Conservation (phyloP, 1,140 invertebrate species). For the Drosophila equinoxialis region DNA sequence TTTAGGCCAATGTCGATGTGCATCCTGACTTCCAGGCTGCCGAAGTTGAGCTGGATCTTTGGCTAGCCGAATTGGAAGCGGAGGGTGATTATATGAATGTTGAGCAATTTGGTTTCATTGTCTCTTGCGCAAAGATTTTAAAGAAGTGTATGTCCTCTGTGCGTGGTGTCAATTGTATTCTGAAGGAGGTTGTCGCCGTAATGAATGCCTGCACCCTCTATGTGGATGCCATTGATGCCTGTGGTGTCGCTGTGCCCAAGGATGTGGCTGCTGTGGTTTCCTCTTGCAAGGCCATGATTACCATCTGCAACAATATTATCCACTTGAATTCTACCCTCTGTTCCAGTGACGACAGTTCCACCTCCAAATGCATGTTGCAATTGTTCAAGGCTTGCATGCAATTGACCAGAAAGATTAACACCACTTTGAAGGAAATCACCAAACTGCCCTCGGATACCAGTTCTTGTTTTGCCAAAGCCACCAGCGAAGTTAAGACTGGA, state of each 20-base stretch:
- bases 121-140: constrained; percentile 9
- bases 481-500: constrained; percentile 26
- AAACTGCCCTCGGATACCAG: constrained; percentile 44
- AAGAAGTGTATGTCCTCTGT: constrained; percentile 27
- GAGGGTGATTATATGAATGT: constrained; percentile 46
- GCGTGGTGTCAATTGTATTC: constrained; percentile 54
- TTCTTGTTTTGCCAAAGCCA: constrained; percentile 46
- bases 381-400: constrained; percentile 34
- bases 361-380: background rate
- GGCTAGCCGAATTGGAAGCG: constrained; percentile 25
- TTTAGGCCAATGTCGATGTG: background rate
- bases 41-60: background rate
- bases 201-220: constrained; percentile 44
- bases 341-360: background rate
- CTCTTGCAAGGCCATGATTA: constrained; percentile 41
- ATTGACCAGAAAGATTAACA: constrained; percentile 38
- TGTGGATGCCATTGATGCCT: constrained; percentile 34
- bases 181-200: constrained; percentile 43
- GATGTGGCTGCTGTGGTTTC: constrained; percentile 45
- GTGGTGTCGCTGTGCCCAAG: constrained; percentile 41
- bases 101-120: constrained; percentile 36
- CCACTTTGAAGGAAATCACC: constrained; percentile 31
- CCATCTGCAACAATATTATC: constrained; percentile 36
- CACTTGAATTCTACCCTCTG: constrained; percentile 37
- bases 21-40: background rate